Percentiles rank a stretch among this genome's conserved stretches.
phyloP scores from a whole-genome alignment of 2,888 invertebrate species.

The Pseudococcus jackbeardsleyi region DNA sequence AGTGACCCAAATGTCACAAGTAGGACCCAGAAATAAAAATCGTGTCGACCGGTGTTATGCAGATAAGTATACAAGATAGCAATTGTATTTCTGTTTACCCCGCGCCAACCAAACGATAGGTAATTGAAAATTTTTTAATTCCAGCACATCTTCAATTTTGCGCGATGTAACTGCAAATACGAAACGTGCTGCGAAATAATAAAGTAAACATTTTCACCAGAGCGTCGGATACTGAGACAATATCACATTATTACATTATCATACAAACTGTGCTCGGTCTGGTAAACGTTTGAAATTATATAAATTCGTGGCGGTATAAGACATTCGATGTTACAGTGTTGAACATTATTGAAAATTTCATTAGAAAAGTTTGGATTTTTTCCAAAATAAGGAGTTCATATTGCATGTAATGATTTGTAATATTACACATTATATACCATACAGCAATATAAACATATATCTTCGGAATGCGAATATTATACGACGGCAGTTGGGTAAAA shows the following conservation, averaged over 20 bases:
- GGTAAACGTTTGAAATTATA: neutral
- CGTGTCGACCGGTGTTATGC: too few relatives aligned
- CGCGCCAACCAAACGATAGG: too few relatives aligned
- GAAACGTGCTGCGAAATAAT: neutral
- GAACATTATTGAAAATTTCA: conserved; percentile 44
- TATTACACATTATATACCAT: neutral
- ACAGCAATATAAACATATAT: conserved; percentile 23
- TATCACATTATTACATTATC: conserved; percentile 29
- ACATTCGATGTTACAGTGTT: neutral
- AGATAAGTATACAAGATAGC: too few relatives aligned
- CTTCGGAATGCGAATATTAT: conserved; percentile 4
- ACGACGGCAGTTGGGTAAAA: neutral
- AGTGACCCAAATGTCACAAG: too few relatives aligned
- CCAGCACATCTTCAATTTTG: neutral
- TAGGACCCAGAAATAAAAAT: too few relatives aligned
- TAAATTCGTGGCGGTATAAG: neutral
- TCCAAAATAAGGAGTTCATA: conserved; percentile 28
- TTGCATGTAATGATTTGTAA: conserved; percentile 20
- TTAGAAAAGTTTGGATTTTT: conserved; percentile 25
- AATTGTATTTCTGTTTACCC: too few relatives aligned
- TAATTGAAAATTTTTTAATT: neutral
- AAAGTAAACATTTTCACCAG: neutral
- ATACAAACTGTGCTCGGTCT: neutral
- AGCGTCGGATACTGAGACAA: neutral
- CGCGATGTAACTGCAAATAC: neutral